These are phyloP conservation scores for Strix uralensis DNA, from an alignment of 2,113 vertebrate species.

Conservation along the genomic window DNA sequence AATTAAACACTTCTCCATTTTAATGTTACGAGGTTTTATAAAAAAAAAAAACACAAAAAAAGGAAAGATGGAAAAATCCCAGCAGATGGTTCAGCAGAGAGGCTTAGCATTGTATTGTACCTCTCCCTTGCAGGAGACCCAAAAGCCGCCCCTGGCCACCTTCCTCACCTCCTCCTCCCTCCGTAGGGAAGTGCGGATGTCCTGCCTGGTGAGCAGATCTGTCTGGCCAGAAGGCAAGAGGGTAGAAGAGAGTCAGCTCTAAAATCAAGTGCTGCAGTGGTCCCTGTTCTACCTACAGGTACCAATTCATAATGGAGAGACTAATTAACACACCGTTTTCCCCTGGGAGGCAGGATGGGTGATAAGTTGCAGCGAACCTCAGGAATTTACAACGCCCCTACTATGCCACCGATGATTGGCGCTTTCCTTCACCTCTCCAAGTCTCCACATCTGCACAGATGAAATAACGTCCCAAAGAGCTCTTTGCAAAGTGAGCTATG, in stretches of 20 bases:
- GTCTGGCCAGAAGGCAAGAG: neutral
- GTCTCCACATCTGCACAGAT: neutral
- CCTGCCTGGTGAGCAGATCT: accelerated
- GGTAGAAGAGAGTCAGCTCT: neutral
- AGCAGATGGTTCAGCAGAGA: neutral
- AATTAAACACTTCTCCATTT: neutral
- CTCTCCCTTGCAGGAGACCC: neutral
- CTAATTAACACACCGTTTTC: neutral
- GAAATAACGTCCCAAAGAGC: accelerated
- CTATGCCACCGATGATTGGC: accelerated
- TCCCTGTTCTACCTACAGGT: neutral
- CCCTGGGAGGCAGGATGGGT: neutral
- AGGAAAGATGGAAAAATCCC: neutral
- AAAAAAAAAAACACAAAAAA: neutral
- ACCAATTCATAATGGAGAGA: accelerated
- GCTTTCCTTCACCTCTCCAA: neutral
- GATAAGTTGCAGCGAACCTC: neutral
- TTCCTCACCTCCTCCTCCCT: neutral
- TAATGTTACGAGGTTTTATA: neutral
- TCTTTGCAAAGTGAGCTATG: accelerated
- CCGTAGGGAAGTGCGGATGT: accelerated
- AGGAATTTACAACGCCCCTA: neutral
- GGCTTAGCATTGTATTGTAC: accelerated
- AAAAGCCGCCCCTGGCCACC: too few species aligned
- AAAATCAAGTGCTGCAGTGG: neutral